Percentiles rank a stretch among this genome's conserved stretches.
phyloP scores from a whole-genome alignment of 2,797 vertebrate species.

The Catharus ustulatus region DNA sequence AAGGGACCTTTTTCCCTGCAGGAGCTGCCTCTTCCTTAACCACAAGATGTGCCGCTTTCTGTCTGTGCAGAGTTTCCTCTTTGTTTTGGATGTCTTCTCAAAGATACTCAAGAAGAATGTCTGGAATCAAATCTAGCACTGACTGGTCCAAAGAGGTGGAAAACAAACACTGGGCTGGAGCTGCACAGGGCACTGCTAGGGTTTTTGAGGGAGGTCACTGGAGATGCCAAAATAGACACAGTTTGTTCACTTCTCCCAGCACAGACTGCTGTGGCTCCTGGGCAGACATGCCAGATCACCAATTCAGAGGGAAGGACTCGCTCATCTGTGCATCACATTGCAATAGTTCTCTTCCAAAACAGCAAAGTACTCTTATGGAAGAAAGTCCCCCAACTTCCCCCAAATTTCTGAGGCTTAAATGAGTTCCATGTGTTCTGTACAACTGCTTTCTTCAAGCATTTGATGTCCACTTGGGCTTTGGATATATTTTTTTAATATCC shows the following conservation, averaged over 20 bases:
- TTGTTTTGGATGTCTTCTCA: neutral
- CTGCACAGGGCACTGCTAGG: fast-evolving
- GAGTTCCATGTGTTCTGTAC: neutral
- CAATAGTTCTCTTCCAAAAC: slow-evolving; percentile 4
- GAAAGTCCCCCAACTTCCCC: neutral
- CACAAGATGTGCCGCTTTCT: neutral
- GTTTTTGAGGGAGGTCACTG: fast-evolving
- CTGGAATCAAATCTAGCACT: neutral
- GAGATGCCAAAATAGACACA: fast-evolving
- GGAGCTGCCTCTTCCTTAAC: neutral
- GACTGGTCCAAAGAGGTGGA: neutral
- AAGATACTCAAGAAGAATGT: neutral
- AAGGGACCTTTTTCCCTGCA: neutral
- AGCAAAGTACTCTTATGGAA: neutral
- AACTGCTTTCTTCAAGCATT: neutral
- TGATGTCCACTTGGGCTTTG: neutral
- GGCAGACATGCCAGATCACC: neutral
- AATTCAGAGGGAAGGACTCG: neutral
- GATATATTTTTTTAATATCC: neutral
- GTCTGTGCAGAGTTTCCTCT: neutral
- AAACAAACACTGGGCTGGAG: neutral
- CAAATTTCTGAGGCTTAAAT: slow-evolving; percentile 7
- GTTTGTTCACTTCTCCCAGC: fast-evolving
- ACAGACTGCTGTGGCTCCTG: neutral
- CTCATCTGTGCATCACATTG: slow-evolving; percentile 17